phyloP scores from a whole-genome alignment of 2,888 invertebrate genomes.

The Maniola hyperantus region DNA sequence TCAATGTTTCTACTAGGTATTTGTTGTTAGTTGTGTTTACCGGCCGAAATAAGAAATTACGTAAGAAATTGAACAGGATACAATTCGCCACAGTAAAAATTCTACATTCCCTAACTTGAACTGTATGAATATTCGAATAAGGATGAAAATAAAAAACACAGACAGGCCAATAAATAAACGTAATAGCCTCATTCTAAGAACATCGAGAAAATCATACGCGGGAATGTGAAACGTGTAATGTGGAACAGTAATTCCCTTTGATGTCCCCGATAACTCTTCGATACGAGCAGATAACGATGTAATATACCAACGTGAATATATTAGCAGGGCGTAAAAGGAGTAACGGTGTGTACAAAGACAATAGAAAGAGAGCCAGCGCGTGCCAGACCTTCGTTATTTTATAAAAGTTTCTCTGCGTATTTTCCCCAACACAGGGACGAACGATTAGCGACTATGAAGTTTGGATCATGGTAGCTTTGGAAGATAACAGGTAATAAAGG shows the following conservation, averaged over 20 bases:
- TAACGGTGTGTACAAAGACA: slow-evolving; percentile 5
- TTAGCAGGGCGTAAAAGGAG: slow-evolving; percentile 10
- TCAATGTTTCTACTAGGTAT: not conserved
- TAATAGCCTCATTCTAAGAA: slow-evolving; percentile 8
- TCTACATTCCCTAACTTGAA: not conserved
- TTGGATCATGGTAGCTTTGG: too few species aligned
- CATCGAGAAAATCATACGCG: slow-evolving; percentile 20
- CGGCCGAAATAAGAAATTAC: not conserved
- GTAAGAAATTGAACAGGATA: slow-evolving; percentile 10
- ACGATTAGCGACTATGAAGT: too few species aligned
- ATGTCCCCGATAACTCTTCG: slow-evolving; percentile 18
- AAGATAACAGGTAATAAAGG: too few species aligned
- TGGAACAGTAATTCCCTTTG: slow-evolving; percentile 22
- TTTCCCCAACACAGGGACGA: too few species aligned
- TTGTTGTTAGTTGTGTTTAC: slow-evolving; percentile 3
- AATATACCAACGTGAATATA: slow-evolving; percentile 17
- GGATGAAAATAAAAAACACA: not conserved
- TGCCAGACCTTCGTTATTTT: too few species aligned
- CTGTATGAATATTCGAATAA: too few species aligned
- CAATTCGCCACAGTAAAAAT: not conserved
- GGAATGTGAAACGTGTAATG: slow-evolving; percentile 21
- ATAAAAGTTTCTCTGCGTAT: too few species aligned
- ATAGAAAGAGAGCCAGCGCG: too few species aligned
- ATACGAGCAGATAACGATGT: slow-evolving; percentile 21
- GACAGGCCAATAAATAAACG: slow-evolving; percentile 2